Evolutionary conservation across 2,113 vertebrate species (phyloP).

Genomic region (Pavo muticus): DNA sequence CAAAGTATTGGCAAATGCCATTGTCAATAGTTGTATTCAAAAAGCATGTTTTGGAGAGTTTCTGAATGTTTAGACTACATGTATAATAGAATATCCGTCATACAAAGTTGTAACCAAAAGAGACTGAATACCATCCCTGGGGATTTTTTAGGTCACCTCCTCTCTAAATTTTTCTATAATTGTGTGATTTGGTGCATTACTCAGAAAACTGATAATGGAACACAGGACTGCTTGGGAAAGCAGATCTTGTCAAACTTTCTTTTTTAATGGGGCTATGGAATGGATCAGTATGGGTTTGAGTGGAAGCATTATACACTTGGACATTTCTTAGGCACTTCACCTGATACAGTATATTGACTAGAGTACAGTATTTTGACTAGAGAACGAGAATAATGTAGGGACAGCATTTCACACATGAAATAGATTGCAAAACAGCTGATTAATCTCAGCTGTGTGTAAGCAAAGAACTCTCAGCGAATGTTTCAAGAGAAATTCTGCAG

Average conservation of each 20-base stretch:
- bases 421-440: neutral
- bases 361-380: neutral
- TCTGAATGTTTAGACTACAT: neutral
- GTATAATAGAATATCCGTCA: neutral
- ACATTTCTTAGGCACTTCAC: neutral
- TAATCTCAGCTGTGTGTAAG: neutral
- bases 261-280: neutral
- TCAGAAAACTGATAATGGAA: neutral
- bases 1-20: neutral
- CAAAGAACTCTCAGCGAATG: neutral
- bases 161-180: neutral
- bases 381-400: neutral
- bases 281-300: neutral
- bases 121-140: neutral
- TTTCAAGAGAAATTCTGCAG: conserved; percentile 4
- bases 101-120: neutral
- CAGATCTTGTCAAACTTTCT: neutral
- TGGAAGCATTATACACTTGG: neutral
- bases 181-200: neutral
- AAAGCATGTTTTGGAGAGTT: neutral
- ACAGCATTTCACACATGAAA: neutral
- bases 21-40: neutral
- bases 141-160: neutral
- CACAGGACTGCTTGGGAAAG: neutral
- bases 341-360: neutral